Evolutionary conservation across 2,888 invertebrate genomes (phyloP), one percentile per base, ranked within the genome.

Genomic region (Drosophila falleni): DNA sequence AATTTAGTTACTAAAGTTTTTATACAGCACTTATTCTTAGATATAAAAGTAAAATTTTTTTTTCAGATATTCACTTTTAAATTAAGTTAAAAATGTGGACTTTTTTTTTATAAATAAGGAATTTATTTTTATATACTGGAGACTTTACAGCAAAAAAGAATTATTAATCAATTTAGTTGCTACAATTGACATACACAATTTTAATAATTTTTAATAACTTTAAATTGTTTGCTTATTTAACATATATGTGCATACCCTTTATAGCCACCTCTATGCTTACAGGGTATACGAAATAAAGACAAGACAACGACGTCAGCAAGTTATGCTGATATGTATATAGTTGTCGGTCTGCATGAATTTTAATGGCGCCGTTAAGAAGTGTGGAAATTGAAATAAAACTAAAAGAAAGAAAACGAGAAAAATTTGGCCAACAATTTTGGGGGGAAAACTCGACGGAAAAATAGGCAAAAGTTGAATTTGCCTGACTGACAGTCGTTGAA

Each of bases 361-460:
- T 71, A 56, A 69, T 80, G 84, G 82, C 76, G 82, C 68, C 82
- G 56, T 56, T 50, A 54, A 80, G 41, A 73, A 78, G 71, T 70
- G 74, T 64, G 67, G 59, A 74, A 65, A 70, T 51, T 55, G 50
- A 51, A 65, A 70, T 16, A 60, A 39, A 67, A 23, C 23, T 23
- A 23, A 62, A 46, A 39, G 42, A 55, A 9, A 59, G 23, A 41
- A 46, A 9, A 41, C 31, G 15, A 29, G 16, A 56, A 39, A 23
- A 37, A 49, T n/a, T 47, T 4, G 33, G 49, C 5, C 44, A 35
- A 64, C n/a, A n/a, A 53, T 31, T 60, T 44, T 33, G 37, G n/a
- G 37, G 37, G n/a, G 35, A n/a, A 61, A 53, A 66, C 33, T 23
- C 19, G 31, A 35, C n/a, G 55, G 26, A 61, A 79, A 64, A 64